Evolutionary conservation across 2,888 invertebrate genomes (phyloP), one percentile per base, ranked within the genome.

Genomic region (Tachina grossa): DNA sequence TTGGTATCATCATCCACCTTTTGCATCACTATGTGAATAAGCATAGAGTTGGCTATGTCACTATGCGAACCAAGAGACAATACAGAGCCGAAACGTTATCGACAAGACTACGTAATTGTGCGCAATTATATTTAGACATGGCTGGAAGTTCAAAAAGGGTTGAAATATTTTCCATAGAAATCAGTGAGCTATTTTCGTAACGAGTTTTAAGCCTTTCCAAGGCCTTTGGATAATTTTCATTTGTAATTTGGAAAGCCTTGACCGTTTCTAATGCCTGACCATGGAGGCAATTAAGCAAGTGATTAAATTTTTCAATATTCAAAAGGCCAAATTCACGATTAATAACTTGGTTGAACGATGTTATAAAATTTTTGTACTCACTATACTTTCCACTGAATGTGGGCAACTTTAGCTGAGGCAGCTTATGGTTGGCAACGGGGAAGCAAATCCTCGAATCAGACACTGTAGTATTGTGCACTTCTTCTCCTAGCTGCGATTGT

Each of bases 281-380:
- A 45, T 74, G 59, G 6, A 87, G 49, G 16, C 80, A 85, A 39
- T 78, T 83, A 1, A 69, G 59, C 13, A 85, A 59, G 45, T 85
- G 76, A 6, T 76, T 61, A 41, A 61, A 61, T 85, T 80, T 83
- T 55, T 83, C 79, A 9, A 72, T 83, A 47, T 79, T 78, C 14
- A 80, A 69, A 1, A 80, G 66, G 13, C 69, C 57, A 53, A 39
- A 31, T 65, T 83, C 78, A 22, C 76, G 63, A 75, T 75, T 71
- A 45, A 75, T 76, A 16, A 79, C 47, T 75, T 79, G 83, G 6
- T 31, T 82, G 16, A 85, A 78, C 11, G 83, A 83, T 1, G 69
- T 75, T 9, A 86, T 86, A 45, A 80, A 83, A 41, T 80, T 76
- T 45, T 79, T 72, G 53, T 78, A 84, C 11, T 84, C 84, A 14